These are phyloP conservation scores for Virgularia gustaviana DNA, from an alignment of 92 coral and sea anemone species.

Conservation along the genomic window DNA sequence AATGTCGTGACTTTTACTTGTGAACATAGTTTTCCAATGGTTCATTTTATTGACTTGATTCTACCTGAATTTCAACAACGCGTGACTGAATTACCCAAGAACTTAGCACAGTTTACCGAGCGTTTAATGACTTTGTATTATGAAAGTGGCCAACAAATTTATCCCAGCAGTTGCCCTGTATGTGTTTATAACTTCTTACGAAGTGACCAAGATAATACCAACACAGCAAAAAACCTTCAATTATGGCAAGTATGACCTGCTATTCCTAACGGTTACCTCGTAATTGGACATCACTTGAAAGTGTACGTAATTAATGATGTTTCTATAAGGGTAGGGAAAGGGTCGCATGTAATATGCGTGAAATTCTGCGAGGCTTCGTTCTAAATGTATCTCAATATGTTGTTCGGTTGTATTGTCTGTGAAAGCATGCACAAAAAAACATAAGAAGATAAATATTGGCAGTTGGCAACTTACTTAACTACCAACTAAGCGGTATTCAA, in stretches of 20 bases:
- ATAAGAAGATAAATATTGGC: too few species aligned
- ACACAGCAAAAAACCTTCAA: slow-evolving; percentile 9
- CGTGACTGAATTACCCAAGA: slow-evolving; percentile 70
- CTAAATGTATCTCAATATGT: too few species aligned
- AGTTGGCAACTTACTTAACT: too few species aligned
- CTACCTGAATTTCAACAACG: slow-evolving; percentile 91
- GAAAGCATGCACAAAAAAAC: too few species aligned
- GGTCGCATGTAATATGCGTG: background rate
- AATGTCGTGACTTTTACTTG: slow-evolving; percentile 86
- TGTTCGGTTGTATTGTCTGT: too few species aligned
- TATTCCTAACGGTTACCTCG: too few species aligned
- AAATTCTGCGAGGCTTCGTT: too few species aligned
- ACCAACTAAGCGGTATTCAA: too few species aligned
- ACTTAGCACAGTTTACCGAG: slow-evolving; percentile 67
- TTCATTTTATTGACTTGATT: slow-evolving; percentile 69
- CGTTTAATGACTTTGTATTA: slow-evolving; percentile 57
- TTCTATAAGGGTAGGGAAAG: background rate
- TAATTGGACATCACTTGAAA: too few species aligned
- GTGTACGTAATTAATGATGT: too few species aligned
- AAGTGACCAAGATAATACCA: slow-evolving; percentile 59
- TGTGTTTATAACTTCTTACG: slow-evolving; percentile 90
- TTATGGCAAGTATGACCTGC: background rate
- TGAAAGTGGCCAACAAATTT: slow-evolving; percentile 49
- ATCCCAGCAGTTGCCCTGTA: slow-evolving; percentile 81
- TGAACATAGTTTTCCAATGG: slow-evolving; percentile 81